Conservation (phyloP, 1,140 invertebrate genomes). For the Gonioctena quinquepunctata region DNA sequence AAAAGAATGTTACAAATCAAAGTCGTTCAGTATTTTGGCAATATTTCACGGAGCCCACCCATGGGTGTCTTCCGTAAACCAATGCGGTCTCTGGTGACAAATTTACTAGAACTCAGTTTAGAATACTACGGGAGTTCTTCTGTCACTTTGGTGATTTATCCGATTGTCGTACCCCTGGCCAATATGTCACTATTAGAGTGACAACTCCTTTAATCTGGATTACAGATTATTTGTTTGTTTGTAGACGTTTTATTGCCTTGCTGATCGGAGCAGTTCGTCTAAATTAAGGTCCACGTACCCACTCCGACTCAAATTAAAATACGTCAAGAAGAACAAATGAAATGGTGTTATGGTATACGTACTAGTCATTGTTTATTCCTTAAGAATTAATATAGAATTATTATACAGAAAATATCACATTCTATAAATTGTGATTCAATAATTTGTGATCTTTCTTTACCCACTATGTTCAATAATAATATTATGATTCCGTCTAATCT, state of each 20-base stretch:
- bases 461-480: too few species aligned
- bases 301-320: not conserved
- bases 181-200: slow-evolving; percentile 43
- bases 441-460: too few species aligned
- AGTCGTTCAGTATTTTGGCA: too few species aligned
- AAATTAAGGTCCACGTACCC: not conserved
- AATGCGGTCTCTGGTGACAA: not conserved
- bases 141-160: slow-evolving; percentile 34
- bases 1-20: too few species aligned
- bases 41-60: not conserved
- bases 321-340: too few species aligned
- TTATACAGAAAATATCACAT: too few species aligned
- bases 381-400: too few species aligned
- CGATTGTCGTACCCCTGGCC: slow-evolving; percentile 30
- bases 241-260: slow-evolving; percentile 38
- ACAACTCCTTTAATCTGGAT: slow-evolving; percentile 45
- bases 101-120: not conserved
- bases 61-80: not conserved
- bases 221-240: slow-evolving; percentile 43
- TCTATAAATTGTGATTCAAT: too few species aligned
- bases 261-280: slow-evolving; percentile 31
- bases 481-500: too few species aligned
- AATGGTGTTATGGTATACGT: too few species aligned
- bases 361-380: too few species aligned
- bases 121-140: not conserved